Evolutionary conservation across 1,140 invertebrate species (phyloP).

Genomic region (Pseudomyrmex sp.): DNA sequence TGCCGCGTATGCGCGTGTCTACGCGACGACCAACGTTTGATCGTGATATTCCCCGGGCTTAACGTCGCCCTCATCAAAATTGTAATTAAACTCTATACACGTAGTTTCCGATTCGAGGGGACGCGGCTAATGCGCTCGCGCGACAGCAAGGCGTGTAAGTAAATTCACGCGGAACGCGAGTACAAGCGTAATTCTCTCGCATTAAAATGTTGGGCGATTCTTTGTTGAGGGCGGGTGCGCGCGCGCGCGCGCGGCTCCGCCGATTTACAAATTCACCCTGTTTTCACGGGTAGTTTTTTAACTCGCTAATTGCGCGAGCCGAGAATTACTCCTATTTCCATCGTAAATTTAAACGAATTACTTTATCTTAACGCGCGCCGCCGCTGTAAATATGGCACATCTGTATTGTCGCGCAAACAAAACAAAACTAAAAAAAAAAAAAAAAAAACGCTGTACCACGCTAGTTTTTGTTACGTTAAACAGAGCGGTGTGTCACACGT

Average conservation of each 20-base stretch:
- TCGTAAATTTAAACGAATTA: conserved; percentile 46
- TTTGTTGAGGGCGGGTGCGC: conserved; percentile 14
- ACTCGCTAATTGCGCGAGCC: conserved; percentile 53
- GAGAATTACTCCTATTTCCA: conserved; percentile 39
- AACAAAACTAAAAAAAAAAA: too few relatives aligned
- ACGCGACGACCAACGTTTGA: conserved; percentile 20
- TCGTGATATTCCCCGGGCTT: conserved; percentile 53
- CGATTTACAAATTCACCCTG: conserved; percentile 37
- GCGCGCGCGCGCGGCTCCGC: conserved; percentile 18
- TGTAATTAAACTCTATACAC: conserved; percentile 61
- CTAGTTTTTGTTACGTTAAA: too few relatives aligned
- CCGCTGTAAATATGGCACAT: conserved; percentile 16
- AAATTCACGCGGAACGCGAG: conserved; percentile 38
- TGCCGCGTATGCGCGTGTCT: conserved; percentile 17
- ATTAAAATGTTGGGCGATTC: conserved; percentile 56
- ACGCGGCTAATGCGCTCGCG: conserved; percentile 41
- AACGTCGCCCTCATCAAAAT: conserved; percentile 55
- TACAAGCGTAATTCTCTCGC: conserved; percentile 54
- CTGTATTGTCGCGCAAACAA: neutral
- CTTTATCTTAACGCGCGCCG: conserved; percentile 35
- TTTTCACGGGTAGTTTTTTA: conserved; percentile 44
- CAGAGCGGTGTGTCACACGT: too few relatives aligned
- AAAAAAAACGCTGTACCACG: neutral
- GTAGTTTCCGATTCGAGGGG: conserved; percentile 44
- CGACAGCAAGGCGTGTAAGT: conserved; percentile 52